Evolutionary conservation across 2,888 invertebrate species (phyloP).

Genomic region (Fragum fragum): DNA sequence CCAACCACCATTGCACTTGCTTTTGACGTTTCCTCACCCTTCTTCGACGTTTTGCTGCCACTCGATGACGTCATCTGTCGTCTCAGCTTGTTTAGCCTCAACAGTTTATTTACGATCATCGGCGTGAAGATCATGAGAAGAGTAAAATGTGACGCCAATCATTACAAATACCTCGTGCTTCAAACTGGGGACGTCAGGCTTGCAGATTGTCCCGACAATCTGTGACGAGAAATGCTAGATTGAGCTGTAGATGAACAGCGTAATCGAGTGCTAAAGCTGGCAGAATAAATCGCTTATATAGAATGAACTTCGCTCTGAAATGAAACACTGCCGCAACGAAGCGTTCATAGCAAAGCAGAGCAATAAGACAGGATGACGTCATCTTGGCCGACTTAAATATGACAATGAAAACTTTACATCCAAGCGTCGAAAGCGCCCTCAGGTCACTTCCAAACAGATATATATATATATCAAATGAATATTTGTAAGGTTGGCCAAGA

Average conservation of each 20-base stretch:
- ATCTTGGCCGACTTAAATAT: conserved; percentile 73
- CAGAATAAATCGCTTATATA: conserved; percentile 57
- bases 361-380: conserved; percentile 77
- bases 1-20: conserved; percentile 74
- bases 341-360: conserved; percentile 71
- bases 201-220: conserved; percentile 57
- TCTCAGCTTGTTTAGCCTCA: conserved; percentile 36
- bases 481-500: conserved; percentile 75
- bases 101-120: conserved; percentile 60
- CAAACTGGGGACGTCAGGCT: conserved; percentile 57
- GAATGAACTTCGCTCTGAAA: conserved; percentile 65
- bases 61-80: conserved; percentile 17
- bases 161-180: conserved; percentile 54
- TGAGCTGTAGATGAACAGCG: conserved; percentile 61
- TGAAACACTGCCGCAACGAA: conserved; percentile 74
- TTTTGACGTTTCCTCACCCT: conserved; percentile 40
- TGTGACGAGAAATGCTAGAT: conserved; percentile 71
- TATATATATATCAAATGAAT: too few relatives aligned
- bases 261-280: conserved; percentile 55
- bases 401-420: conserved; percentile 75
- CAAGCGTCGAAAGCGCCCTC: conserved; percentile 62
- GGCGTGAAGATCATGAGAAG: conserved; percentile 69
- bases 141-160: conserved; percentile 66
- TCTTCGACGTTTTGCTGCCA: background rate
- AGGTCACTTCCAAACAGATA: conserved; percentile 67